Conservation (phyloP, 2,797 vertebrate genomes). For the Crypturellus tataupa region DNA sequence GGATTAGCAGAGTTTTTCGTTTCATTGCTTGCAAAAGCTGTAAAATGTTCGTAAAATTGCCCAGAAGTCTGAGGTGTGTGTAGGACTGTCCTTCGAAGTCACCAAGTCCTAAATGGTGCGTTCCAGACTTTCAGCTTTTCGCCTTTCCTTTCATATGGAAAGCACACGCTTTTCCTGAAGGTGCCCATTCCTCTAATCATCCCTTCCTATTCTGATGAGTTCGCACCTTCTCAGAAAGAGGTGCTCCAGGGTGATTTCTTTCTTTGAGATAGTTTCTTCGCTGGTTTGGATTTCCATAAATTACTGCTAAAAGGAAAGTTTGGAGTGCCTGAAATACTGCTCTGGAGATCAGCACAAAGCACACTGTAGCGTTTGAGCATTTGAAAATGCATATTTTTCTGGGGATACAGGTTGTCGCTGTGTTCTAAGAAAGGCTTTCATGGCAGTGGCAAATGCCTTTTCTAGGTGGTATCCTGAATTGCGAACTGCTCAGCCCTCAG, state of each 20-base stretch:
- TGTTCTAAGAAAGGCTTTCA: not conserved
- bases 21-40: not conserved
- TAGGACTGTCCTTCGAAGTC: not conserved
- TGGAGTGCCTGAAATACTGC: not conserved
- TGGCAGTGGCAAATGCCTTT: not conserved
- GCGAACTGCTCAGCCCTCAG: not conserved
- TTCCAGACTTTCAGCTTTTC: not conserved
- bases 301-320: not conserved
- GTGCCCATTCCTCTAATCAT: slow-evolving; percentile 16
- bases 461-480: not conserved
- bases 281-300: slow-evolving; percentile 35
- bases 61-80: not conserved
- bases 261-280: not conserved
- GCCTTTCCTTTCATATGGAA: not conserved
- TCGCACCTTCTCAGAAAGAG: slow-evolving; percentile 1
- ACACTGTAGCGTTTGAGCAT: not conserved
- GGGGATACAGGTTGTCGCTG: not conserved
- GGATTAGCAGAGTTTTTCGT: not conserved
- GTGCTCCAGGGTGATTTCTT: slow-evolving; percentile 16
- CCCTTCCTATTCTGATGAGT: slow-evolving; percentile 30
- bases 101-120: not conserved
- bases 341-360: not conserved
- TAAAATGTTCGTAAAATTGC: slow-evolving; percentile 9
- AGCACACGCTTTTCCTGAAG: slow-evolving; percentile 26
- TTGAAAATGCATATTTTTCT: not conserved